phyloP scores from a whole-genome alignment of 2,113 vertebrate species.

The Psittacula cyanocephala region DNA sequence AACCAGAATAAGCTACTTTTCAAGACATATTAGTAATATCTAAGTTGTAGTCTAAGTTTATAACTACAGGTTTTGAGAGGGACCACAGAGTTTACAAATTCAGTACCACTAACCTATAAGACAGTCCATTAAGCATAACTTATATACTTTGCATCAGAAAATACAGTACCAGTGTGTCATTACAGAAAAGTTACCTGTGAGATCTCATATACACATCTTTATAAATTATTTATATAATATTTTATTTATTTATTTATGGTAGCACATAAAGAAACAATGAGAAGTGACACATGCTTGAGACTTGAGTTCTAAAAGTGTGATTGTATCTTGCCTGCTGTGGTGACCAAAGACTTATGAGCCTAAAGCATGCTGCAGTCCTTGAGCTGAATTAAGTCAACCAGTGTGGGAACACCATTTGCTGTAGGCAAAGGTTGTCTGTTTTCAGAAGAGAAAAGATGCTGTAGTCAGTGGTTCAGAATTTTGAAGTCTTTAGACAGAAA shows the following conservation, averaged over 20 bases:
- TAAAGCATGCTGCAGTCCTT: not conserved
- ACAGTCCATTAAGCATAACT: not conserved
- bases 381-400: not conserved
- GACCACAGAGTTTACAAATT: not conserved
- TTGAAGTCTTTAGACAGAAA: not conserved
- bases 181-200: not conserved
- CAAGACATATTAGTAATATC: not conserved
- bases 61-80: not conserved
- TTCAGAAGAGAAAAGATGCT: slow-evolving; percentile 6
- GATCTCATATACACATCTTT: not conserved
- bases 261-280: not conserved
- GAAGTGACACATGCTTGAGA: not conserved
- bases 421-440: not conserved
- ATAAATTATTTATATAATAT: too few species aligned
- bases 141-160: not conserved
- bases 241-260: not conserved
- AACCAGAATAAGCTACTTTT: not conserved
- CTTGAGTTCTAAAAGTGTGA: not conserved
- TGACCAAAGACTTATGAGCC: not conserved
- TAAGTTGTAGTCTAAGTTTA: not conserved
- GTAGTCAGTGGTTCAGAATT: not conserved
- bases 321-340: not conserved
- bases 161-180: not conserved
- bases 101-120: not conserved
- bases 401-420: slow-evolving; percentile 7